phyloP scores from a whole-genome alignment of 1,140 invertebrate species.

The Drosophila dunni region DNA sequence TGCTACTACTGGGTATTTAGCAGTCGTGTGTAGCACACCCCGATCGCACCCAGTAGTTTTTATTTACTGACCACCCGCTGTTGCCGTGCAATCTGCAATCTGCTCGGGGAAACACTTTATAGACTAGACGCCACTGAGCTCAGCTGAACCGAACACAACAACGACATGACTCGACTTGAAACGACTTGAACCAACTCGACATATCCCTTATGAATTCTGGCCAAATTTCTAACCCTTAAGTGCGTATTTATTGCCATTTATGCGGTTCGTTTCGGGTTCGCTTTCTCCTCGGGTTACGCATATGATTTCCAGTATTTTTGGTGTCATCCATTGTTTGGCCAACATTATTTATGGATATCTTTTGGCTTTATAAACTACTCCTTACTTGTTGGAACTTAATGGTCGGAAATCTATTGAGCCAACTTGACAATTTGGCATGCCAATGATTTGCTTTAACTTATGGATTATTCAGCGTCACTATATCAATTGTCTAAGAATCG shows the following conservation, averaged over 20 bases:
- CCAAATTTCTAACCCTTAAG: constrained; percentile 72
- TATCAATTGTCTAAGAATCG: constrained; percentile 13
- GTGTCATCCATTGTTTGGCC: constrained; percentile 37
- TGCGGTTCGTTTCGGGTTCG: constrained; percentile 67
- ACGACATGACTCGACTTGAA: no score
- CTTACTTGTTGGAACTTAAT: constrained; percentile 11
- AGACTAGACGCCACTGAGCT: neutral
- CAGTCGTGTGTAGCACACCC: no score
- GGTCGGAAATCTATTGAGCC: constrained; percentile 31
- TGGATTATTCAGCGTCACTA: neutral
- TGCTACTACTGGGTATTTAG: no score
- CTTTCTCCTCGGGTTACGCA: constrained; percentile 58
- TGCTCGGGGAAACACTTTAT: constrained; percentile 38
- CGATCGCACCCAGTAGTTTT: neutral
- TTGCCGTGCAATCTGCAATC: constrained; percentile 46
- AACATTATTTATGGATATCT: constrained; percentile 72
- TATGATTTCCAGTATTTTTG: constrained; percentile 43
- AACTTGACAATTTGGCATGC: constrained; percentile 60
- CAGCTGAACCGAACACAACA: no score
- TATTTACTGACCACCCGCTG: constrained; percentile 63
- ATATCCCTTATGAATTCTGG: constrained; percentile 16
- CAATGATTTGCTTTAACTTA: constrained; percentile 57
- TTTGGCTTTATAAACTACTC: constrained; percentile 64
- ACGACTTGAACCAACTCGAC: neutral
- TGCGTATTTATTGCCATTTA: constrained; percentile 79